Evolutionary conservation across 2,797 vertebrate species (phyloP), one percentile per base, ranked within the genome.

Genomic region (Rhinophrynus dorsalis): DNA sequence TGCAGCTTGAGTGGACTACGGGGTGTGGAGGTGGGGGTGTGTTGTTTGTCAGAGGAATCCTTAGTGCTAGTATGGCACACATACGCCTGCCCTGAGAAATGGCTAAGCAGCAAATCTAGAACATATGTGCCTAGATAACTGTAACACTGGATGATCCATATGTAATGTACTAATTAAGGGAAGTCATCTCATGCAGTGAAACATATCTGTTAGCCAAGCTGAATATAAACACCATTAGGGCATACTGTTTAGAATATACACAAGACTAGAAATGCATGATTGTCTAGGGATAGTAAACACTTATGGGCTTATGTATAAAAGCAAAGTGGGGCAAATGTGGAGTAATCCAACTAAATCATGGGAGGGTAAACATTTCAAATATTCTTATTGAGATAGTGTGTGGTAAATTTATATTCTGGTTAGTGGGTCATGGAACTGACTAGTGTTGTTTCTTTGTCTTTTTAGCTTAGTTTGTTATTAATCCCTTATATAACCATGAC

Each of bases 1-100:
- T 75, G 56, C 68, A 67, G 78, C 69, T 77, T 11, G 68, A 78
- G 70, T 63, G 13, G 81, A 64, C 75, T 79, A n/a, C 42, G 55
- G 24, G 20, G 54, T 21, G 18, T 21, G 18, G 23, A 7, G 32
- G 42, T 5, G 33, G 62, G 29, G 42, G 61, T 8, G 40, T n/a
- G n/a, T n/a, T n/a, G n/a, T n/a, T n/a, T n/a, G n/a, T 33, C 27
- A 33, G 44, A 29, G 55, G 47, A 54, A 29, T 27, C 58, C 59
- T 33, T 18, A 60, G 37, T 15, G 1, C 5, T 10, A 44, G 23
- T 38, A 30, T 38, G 32, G 40, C 35, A 35, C 20, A 29, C 59
- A 38, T 18, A 40, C 48, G 26, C 20, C 26, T 51, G 27, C 23
- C n/a, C 15, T 44, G 23, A 33, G 18, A 44, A 61, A 32, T 18